Evolutionary conservation across 2,797 vertebrate genomes (phyloP).

Genomic region (Capromys pilorides): DNA sequence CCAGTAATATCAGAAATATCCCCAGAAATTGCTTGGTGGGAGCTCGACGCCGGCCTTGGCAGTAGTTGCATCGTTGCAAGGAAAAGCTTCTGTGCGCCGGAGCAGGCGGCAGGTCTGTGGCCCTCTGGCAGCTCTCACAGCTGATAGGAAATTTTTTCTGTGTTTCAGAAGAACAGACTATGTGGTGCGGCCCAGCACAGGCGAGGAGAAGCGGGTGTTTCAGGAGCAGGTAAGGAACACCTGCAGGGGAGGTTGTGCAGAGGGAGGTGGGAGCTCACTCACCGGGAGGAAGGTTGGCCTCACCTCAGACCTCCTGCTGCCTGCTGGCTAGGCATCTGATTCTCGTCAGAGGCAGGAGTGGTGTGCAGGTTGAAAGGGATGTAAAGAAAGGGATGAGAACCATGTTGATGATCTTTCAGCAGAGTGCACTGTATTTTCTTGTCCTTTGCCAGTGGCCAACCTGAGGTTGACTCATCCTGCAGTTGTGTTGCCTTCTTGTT

Average conservation of each 20-base stretch:
- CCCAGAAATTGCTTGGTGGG: background rate
- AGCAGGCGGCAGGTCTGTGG: background rate
- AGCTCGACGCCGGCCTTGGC: background rate
- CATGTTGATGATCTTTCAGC: background rate
- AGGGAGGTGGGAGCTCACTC: background rate
- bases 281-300: background rate
- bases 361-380: background rate
- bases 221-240: slow-evolving; percentile 94
- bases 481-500: background rate
- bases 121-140: background rate
- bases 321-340: background rate
- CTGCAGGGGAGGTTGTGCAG: background rate
- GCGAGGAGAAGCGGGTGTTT: slow-evolving; percentile 96
- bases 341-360: background rate
- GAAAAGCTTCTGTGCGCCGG: background rate
- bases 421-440: background rate
- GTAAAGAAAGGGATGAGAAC: background rate
- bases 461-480: background rate
- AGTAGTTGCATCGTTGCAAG: background rate
- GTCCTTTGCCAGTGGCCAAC: background rate
- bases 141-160: slow-evolving; percentile 67
- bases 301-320: background rate
- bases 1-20: background rate
- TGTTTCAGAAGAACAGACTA: slow-evolving; percentile 96
- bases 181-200: slow-evolving; percentile 97